phyloP scores from a whole-genome alignment of 2,888 invertebrate species.

The Podabrus alpinus region DNA sequence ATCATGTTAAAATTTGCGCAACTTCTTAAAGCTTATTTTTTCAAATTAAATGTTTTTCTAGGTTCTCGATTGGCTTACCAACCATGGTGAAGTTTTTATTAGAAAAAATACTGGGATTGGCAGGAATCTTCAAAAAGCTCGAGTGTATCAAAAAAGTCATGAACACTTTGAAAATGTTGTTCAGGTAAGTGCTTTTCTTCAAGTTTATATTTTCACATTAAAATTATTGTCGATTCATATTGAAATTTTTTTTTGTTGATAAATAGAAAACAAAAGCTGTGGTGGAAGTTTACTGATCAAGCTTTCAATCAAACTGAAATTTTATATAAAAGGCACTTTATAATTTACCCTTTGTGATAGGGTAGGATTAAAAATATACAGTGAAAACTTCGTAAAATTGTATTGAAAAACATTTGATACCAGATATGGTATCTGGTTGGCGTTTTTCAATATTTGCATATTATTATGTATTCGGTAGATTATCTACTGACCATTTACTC shows the following conservation, averaged over 20 bases:
- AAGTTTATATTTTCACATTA: background rate
- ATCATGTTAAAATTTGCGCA: background rate
- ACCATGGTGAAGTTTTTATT: slow-evolving; percentile 96
- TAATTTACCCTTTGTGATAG: too few relatives aligned
- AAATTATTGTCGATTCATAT: background rate
- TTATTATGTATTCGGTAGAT: too few relatives aligned
- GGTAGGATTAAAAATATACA: too few relatives aligned
- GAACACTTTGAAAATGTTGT: slow-evolving; percentile 99
- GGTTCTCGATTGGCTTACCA: slow-evolving; percentile 96
- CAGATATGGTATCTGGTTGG: too few relatives aligned
- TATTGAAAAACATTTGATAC: too few relatives aligned
- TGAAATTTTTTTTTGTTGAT: background rate
- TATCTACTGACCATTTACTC: too few relatives aligned
- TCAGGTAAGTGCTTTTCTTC: slow-evolving; percentile 66
- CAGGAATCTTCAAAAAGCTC: slow-evolving; percentile 90
- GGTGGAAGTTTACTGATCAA: too few relatives aligned
- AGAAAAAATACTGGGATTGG: slow-evolving; percentile 97
- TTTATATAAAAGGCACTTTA: too few relatives aligned
- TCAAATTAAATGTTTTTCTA: slow-evolving; percentile 48
- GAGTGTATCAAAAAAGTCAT: slow-evolving; percentile 96
- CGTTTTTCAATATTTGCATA: too few relatives aligned
- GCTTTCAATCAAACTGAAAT: too few relatives aligned
- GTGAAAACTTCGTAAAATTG: too few relatives aligned
- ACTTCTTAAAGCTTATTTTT: background rate
- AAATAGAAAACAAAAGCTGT: too few relatives aligned